Evolutionary conservation across 2,888 invertebrate species (phyloP).

Genomic region (Theodoxus fluviatilis): DNA sequence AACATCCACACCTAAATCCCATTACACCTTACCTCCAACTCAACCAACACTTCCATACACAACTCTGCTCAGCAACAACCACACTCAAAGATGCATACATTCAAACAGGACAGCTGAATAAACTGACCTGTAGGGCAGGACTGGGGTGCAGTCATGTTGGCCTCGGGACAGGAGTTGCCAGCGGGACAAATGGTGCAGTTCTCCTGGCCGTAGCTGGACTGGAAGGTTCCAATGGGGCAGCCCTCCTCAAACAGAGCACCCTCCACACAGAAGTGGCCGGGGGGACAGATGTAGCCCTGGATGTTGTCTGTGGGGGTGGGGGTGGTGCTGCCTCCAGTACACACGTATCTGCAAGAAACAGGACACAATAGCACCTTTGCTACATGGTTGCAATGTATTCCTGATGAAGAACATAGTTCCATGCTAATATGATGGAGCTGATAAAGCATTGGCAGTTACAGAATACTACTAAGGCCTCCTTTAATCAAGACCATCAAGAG

Average conservation of each 20-base stretch:
- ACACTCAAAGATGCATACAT: not conserved
- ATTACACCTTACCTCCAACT: too few relatives aligned
- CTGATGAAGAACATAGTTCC: not conserved
- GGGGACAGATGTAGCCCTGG: conserved; percentile 57
- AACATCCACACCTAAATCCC: too few relatives aligned
- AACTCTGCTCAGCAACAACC: too few relatives aligned
- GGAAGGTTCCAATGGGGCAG: conserved; percentile 60
- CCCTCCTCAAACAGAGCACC: conserved; percentile 53
- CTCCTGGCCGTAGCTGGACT: conserved; percentile 49
- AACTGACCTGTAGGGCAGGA: conserved; percentile 53
- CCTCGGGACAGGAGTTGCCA: conserved; percentile 54
- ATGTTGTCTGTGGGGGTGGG: conserved; percentile 50
- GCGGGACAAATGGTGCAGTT: conserved; percentile 57
- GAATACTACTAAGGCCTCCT: too few relatives aligned
- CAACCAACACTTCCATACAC: too few relatives aligned
- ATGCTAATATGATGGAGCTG: not conserved
- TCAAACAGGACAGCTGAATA: not conserved
- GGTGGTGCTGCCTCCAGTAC: conserved; percentile 55
- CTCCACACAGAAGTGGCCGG: conserved; percentile 56
- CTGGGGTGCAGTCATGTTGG: conserved; percentile 56
- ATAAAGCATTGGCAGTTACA: too few relatives aligned
- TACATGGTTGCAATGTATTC: not conserved
- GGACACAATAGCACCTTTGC: not conserved
- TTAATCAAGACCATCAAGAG: too few relatives aligned
- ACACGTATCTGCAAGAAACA: conserved; percentile 51